These are phyloP conservation scores for Lateolabrax maculatus DNA, from an alignment of 2,797 vertebrate species.

Conservation along the genomic window DNA sequence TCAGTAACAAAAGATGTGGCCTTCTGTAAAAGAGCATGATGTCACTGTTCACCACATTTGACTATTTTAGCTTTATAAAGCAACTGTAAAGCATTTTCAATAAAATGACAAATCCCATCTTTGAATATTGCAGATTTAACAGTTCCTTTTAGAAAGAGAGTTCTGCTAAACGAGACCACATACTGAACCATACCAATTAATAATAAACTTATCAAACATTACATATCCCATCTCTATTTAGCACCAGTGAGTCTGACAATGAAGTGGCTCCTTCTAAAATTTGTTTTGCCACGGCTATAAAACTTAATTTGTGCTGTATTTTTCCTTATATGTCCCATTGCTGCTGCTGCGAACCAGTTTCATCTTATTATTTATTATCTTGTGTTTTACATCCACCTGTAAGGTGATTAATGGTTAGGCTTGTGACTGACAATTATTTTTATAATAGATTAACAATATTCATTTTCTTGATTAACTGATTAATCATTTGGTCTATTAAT, in stretches of 20 bases:
- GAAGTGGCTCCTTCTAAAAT: slow-evolving; percentile 25
- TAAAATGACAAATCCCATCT: slow-evolving; percentile 53
- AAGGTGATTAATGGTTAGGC: neutral
- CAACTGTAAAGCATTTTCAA: slow-evolving; percentile 46
- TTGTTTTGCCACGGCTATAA: slow-evolving; percentile 7
- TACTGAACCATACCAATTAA: slow-evolving; percentile 35
- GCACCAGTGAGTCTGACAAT: slow-evolving; percentile 27
- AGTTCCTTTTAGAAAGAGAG: slow-evolving; percentile 41
- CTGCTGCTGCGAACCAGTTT: slow-evolving; percentile 27
- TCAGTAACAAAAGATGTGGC: slow-evolving; percentile 54
- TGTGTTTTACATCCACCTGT: neutral
- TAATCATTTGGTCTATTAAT: neutral
- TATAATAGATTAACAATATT: neutral
- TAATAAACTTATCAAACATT: slow-evolving; percentile 36
- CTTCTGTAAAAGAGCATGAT: slow-evolving; percentile 54
- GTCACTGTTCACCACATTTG: slow-evolving; percentile 64
- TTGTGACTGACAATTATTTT: neutral
- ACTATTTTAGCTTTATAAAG: slow-evolving; percentile 53
- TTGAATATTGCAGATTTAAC: slow-evolving; percentile 48
- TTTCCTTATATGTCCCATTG: slow-evolving; percentile 5
- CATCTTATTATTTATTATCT: neutral
- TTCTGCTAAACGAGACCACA: slow-evolving; percentile 37
- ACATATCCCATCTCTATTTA: slow-evolving; percentile 31
- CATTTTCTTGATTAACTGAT: neutral
- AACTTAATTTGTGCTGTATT: neutral